Percentiles rank a stretch among this genome's conserved stretches.
Conservation (phyloP, 2,113 vertebrate species). For the Phycodurus eques region DNA sequence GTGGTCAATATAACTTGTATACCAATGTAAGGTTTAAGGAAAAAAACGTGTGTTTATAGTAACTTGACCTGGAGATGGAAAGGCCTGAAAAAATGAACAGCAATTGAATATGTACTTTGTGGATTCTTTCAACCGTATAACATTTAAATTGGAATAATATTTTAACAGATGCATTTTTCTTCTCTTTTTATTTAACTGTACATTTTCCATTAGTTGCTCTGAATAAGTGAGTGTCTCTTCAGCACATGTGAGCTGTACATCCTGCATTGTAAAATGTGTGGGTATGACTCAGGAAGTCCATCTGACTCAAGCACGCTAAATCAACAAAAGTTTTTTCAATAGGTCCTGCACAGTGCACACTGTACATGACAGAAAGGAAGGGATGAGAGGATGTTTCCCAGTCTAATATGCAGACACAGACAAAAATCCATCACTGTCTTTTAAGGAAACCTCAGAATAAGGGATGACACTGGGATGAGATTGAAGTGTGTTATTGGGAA, state of each 20-base stretch:
- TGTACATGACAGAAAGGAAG: conserved; percentile 6
- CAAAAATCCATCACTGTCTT: neutral
- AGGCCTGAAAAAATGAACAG: no score
- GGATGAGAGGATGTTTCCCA: conserved; percentile 14
- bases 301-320: neutral
- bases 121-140: no score
- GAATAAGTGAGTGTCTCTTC: neutral
- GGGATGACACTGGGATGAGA: conserved; percentile 33
- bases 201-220: neutral
- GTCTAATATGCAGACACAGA: conserved; percentile 29
- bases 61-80: no score
- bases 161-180: no score
- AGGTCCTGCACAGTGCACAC: neutral
- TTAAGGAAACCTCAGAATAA: conserved; percentile 44
- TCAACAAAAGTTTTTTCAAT: neutral
- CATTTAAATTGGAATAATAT: no score
- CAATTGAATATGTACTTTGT: no score
- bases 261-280: neutral
- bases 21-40: neutral
- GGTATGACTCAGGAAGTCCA: neutral
- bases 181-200: neutral
- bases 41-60: neutral
- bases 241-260: neutral
- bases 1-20: conserved; percentile 7
- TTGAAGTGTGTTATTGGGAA: conserved; percentile 15